Evolutionary conservation across 2,888 invertebrate species (phyloP).

Genomic region (Polyommatus iphigenia): DNA sequence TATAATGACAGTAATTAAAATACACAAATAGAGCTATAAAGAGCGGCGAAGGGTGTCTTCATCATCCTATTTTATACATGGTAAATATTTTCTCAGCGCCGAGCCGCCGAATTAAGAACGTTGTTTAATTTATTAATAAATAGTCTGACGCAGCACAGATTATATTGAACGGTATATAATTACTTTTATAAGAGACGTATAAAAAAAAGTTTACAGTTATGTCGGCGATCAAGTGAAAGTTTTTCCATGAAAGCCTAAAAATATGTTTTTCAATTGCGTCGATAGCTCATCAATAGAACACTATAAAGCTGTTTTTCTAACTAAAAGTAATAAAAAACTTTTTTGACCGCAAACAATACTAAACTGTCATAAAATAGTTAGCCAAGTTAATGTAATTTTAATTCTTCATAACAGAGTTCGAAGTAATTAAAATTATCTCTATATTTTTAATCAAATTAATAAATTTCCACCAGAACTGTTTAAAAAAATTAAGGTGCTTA

Average conservation of each 20-base stretch:
- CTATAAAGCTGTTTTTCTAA: not conserved
- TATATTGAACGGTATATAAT: constrained; percentile 26
- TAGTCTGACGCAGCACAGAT: constrained; percentile 66
- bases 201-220: not conserved
- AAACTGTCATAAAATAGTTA: not conserved
- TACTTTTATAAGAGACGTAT: not conserved
- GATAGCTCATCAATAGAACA: not conserved
- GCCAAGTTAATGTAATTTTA: not conserved
- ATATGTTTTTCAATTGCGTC: not conserved
- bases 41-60: constrained; percentile 79
- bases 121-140: constrained; percentile 80
- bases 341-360: not conserved
- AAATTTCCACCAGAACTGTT: not conserved
- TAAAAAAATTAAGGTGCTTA: not conserved
- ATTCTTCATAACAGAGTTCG: not conserved
- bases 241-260: not conserved
- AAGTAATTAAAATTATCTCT: not conserved
- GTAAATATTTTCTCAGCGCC: constrained; percentile 76
- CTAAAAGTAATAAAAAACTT: not conserved
- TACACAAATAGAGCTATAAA: constrained; percentile 86
- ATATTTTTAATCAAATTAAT: not conserved
- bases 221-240: not conserved
- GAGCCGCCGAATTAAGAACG: constrained; percentile 68
- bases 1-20: constrained; percentile 87
- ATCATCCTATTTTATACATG: constrained; percentile 77